phyloP scores from a whole-genome alignment of 2,113 vertebrate genomes.

The Fregata magnificens region DNA sequence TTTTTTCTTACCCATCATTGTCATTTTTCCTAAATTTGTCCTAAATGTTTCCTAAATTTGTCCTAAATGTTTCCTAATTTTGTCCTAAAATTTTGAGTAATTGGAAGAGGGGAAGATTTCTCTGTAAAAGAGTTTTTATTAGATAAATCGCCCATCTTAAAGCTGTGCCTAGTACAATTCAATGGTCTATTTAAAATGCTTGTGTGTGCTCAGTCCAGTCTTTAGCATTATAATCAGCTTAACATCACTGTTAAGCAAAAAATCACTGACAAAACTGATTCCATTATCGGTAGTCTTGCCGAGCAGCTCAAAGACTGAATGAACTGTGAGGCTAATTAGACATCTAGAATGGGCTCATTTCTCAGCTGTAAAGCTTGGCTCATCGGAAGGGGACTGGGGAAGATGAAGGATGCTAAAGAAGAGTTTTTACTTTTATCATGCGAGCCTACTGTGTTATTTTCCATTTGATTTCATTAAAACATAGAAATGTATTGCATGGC shows the following conservation, averaged over 20 bases:
- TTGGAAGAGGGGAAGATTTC: not conserved
- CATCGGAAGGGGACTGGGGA: not conserved
- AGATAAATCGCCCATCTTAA: not conserved
- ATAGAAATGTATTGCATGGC: not conserved
- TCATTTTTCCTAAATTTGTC: not conserved
- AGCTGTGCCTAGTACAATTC: not conserved
- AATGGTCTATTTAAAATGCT: not conserved
- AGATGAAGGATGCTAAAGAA: not conserved
- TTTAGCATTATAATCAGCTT: not conserved
- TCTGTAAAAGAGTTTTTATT: not conserved
- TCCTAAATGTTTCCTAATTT: not conserved
- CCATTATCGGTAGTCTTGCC: not conserved
- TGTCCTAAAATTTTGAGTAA: not conserved
- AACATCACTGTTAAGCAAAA: not conserved
- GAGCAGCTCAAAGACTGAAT: not conserved
- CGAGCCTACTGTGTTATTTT: not conserved
- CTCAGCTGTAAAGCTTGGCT: not conserved
- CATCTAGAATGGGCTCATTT: not conserved
- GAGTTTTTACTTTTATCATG: not conserved
- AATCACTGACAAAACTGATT: not conserved
- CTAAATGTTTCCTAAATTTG: not conserved
- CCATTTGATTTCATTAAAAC: not conserved
- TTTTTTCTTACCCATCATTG: not conserved
- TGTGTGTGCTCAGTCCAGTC: not conserved
- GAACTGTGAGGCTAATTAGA: not conserved